phyloP scores from a whole-genome alignment of 1,140 invertebrate species.

The Drosophila serrata region DNA sequence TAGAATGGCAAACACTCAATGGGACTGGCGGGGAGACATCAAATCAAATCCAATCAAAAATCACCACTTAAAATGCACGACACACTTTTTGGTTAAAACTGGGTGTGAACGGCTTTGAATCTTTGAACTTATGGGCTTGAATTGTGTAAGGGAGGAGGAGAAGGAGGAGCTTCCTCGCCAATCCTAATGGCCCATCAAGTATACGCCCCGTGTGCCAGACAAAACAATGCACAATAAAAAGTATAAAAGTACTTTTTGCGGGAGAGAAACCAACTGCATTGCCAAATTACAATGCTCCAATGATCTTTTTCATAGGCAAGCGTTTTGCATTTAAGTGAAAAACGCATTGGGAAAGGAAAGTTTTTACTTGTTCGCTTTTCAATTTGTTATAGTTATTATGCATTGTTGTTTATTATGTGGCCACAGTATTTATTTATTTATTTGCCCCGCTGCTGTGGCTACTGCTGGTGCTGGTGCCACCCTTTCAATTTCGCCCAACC shows the following conservation, averaged over 20 bases:
- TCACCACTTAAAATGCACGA: constrained; percentile 74
- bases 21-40: constrained; percentile 35
- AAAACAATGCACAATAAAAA: constrained; percentile 69
- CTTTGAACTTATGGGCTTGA: constrained; percentile 53
- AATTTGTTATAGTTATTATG: constrained; percentile 78
- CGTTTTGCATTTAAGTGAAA: constrained; percentile 40
- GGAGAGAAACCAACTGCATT: constrained; percentile 30
- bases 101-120: constrained; percentile 60
- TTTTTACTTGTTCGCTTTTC: constrained; percentile 54
- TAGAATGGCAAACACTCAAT: constrained; percentile 26
- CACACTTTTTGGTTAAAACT: constrained; percentile 62
- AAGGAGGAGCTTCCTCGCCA: constrained; percentile 25
- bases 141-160: constrained; percentile 18
- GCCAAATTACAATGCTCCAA: constrained; percentile 65
- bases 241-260: constrained; percentile 23
- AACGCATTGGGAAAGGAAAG: constrained; percentile 74
- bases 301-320: constrained; percentile 57
- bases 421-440: constrained; percentile 29
- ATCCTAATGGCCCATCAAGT: constrained; percentile 38
- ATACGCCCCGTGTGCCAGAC: constrained; percentile 45
- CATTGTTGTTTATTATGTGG: constrained; percentile 51
- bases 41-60: constrained; percentile 65
- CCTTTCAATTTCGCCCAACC: constrained; percentile 58
- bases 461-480: constrained; percentile 23
- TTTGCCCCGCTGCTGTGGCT: constrained; percentile 5